phyloP scores from a whole-genome alignment of 2,797 vertebrate species.

The Anguilla obscura region DNA sequence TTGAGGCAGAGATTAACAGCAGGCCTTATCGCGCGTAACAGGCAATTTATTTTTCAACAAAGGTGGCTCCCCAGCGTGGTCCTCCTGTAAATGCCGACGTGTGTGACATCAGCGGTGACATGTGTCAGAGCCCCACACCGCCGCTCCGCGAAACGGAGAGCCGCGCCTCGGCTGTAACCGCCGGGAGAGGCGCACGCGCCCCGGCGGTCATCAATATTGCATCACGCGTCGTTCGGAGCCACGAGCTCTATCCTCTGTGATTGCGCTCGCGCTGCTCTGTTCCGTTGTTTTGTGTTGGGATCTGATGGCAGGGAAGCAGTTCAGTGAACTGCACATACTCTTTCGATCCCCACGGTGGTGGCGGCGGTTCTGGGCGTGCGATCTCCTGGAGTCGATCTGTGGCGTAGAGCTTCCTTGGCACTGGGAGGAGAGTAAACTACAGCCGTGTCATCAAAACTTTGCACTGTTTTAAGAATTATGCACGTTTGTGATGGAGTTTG shows the following conservation, averaged over 20 bases:
- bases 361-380: conserved; percentile 27
- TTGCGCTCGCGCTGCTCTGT: conserved; percentile 38
- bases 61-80: conserved; percentile 39
- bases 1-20: conserved; percentile 34
- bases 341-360: conserved; percentile 51
- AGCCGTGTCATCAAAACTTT: background rate
- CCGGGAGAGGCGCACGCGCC: conserved; percentile 38
- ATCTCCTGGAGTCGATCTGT: conserved; percentile 17
- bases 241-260: conserved; percentile 59
- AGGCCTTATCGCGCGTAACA: conserved; percentile 51
- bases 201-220: conserved; percentile 68
- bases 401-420: background rate
- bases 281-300: conserved; percentile 44
- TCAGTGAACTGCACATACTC: conserved; percentile 39
- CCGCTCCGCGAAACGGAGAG: conserved; percentile 40
- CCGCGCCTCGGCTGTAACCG: background rate
- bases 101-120: conserved; percentile 55
- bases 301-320: conserved; percentile 50
- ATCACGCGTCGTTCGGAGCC: conserved; percentile 59
- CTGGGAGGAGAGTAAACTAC: background rate
- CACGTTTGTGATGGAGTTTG: background rate
- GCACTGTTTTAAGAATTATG: background rate
- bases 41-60: conserved; percentile 63
- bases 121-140: conserved; percentile 54
- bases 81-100: conserved; percentile 44